phyloP scores from a whole-genome alignment of 1,140 invertebrate species.

The Pentalonia nigronervosa region DNA sequence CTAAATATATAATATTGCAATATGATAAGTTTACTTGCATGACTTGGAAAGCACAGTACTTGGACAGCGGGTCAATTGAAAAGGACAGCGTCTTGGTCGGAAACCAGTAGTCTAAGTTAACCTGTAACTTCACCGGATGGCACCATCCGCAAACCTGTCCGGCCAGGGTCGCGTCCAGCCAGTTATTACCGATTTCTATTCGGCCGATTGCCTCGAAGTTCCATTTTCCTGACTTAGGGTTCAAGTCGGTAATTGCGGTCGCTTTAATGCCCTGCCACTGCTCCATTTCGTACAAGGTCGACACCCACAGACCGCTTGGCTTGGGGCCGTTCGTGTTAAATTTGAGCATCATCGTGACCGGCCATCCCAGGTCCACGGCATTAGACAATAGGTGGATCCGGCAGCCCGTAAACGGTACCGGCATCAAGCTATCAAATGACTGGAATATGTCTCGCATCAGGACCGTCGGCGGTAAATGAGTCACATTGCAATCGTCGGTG shows the following conservation, averaged over 20 bases:
- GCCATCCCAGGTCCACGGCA: not conserved
- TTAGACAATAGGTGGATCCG: not conserved
- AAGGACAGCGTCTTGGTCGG: not conserved
- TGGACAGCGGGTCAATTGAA: not conserved
- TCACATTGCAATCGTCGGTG: not conserved
- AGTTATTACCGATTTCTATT: not conserved
- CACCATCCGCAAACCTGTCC: not conserved
- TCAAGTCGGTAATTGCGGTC: not conserved
- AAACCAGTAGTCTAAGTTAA: not conserved
- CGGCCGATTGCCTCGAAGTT: not conserved
- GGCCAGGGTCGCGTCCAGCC: not conserved
- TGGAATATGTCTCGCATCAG: not conserved
- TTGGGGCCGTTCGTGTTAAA: too few relatives aligned
- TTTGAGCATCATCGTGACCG: not conserved
- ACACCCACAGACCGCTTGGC: not conserved
- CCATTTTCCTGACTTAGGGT: not conserved
- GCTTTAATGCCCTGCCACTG: too few relatives aligned
- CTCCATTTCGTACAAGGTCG: not conserved
- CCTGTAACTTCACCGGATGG: not conserved
- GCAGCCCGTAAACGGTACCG: not conserved
- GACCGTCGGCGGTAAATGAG: not conserved
- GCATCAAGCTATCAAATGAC: not conserved
- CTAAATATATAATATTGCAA: not conserved
- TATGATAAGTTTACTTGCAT: not conserved
- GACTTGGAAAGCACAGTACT: not conserved